Evolutionary conservation across 2,888 invertebrate species (phyloP).

Genomic region (Syrista parreyssii): DNA sequence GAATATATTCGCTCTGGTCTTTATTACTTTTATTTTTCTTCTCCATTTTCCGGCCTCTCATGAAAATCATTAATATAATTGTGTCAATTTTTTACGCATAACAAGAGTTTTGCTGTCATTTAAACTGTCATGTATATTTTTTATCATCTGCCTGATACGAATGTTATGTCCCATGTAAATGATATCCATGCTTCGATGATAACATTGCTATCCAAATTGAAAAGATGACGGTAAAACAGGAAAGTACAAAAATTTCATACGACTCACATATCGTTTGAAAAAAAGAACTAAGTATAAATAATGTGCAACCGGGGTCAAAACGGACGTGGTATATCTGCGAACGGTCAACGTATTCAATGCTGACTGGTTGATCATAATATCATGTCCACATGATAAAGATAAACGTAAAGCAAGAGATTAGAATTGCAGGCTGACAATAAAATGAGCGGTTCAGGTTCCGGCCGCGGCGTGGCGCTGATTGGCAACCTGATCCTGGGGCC

Average conservation of each 20-base stretch:
- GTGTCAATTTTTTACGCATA: not conserved
- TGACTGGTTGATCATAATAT: not conserved
- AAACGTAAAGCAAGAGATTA: not conserved
- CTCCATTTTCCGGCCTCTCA: too few species aligned
- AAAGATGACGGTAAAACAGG: not conserved
- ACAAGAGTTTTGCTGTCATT: not conserved
- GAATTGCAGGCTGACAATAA: not conserved
- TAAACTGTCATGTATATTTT: too few species aligned
- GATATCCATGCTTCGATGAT: not conserved
- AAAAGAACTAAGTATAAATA: not conserved
- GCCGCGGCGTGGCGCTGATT: constrained; percentile 3
- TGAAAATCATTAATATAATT: not conserved
- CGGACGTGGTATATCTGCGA: not conserved
- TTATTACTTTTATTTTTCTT: not conserved
- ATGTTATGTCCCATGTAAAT: too few species aligned
- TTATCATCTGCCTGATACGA: too few species aligned
- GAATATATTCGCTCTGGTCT: too few species aligned
- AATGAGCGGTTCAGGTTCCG: not conserved
- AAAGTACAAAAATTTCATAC: not conserved
- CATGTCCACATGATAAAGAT: not conserved
- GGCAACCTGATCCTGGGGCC: constrained; percentile 8
- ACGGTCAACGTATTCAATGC: not conserved
- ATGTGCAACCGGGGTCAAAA: not conserved
- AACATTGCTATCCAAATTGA: not conserved
- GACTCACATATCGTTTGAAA: not conserved